These are phyloP conservation scores for Condylura cristata DNA, from an alignment of 2,113 vertebrate genomes.

Conservation along the genomic window DNA sequence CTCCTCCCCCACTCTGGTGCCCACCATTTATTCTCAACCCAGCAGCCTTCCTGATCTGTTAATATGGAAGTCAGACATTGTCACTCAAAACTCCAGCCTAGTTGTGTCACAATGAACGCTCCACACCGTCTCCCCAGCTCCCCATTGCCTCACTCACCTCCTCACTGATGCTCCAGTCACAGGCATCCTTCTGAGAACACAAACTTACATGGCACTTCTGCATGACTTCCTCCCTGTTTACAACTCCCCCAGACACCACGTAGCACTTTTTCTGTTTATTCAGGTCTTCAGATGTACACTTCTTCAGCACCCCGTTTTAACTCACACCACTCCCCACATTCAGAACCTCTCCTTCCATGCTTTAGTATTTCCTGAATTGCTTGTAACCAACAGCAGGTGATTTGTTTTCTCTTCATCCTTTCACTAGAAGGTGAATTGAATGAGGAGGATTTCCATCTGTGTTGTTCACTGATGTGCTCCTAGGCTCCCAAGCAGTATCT, in stretches of 20 bases:
- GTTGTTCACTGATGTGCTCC: neutral
- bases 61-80: neutral
- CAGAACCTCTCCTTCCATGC: neutral
- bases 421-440: neutral
- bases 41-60: neutral
- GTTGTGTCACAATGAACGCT: neutral
- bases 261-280: neutral
- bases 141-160: neutral
- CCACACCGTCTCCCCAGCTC: neutral
- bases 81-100: neutral
- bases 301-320: neutral
- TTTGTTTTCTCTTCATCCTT: neutral
- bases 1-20: neutral
- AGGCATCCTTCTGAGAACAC: neutral
- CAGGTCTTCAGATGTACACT: neutral
- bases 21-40: neutral
- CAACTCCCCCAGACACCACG: neutral
- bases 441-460: neutral
- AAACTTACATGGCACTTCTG: neutral
- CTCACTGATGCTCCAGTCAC: neutral
- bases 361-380: neutral
- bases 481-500: neutral
- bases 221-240: neutral
- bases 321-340: neutral
- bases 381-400: neutral